Base-by-base conservation (phyloP, 2,888 invertebrate species). In the Ceratothoa steindachneri region DNA sequence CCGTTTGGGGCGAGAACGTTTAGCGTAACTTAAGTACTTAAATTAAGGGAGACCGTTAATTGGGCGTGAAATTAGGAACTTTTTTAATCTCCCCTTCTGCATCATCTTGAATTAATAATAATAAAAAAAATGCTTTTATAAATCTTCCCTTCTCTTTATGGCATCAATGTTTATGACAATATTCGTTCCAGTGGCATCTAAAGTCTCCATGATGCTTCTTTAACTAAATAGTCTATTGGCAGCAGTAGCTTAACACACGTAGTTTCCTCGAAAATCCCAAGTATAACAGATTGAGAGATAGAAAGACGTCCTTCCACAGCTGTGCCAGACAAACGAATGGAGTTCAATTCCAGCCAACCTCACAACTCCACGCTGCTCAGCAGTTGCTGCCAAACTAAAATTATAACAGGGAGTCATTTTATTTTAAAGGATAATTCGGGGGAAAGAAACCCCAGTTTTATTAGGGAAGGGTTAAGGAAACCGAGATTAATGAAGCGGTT, bases 111-210 rank as follows among this genome's bases (percentile, higher is more conserved):
- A 9, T 41, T 41, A 9, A 41, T 9, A 41, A 41, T 41, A 9
- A 15, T 41, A 41, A 41, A 9, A 41, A 41, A 41, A 41, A 9
- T 41, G 15, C 5, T 15, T 41, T 41, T 41, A 41, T 9, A 41
- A 41, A 41, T 5, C 15, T 41, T 41, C 41, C 15, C 41, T 41
- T 9, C 5, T 60, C 24, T 60, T 60, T 22, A 24, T 24, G 12
- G 24, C 60, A 60, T 60, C 60, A 24, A 60, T 60, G 60, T 4
- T 60, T 12, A 60, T 60, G 27, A 60, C 22, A 60, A 60, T 60
- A 22, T 55, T 55, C 12, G 55, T 55, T 5, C 55, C 55, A 22
- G 55, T 55, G 19, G 55, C 55, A 19, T 55, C 55, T 19, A 55
- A 55, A 55, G 55, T 22, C 24, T 55, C 55, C 55, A 55, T 55